Evolutionary conservation across 2,797 vertebrate species (phyloP).

Genomic region (Kryptopterus vitreolus): DNA sequence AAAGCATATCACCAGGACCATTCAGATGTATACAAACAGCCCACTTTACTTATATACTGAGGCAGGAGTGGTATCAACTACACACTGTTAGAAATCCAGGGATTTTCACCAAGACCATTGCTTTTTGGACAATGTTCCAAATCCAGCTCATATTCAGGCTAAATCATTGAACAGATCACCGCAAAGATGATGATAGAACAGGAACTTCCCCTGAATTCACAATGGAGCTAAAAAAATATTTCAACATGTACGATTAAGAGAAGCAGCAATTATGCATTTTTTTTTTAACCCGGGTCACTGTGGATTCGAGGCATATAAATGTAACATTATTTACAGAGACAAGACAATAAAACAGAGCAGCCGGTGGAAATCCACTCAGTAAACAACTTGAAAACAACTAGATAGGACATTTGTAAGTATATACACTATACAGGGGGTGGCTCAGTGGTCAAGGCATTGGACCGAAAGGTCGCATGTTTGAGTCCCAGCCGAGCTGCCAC

Average conservation of each 20-base stretch:
- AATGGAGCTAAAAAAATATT: background rate
- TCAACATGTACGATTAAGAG: background rate
- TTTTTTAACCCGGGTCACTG: background rate
- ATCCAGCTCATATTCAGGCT: background rate
- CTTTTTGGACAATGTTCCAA: background rate
- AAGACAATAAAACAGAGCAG: background rate
- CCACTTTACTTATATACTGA: conserved; percentile 2
- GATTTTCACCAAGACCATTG: background rate
- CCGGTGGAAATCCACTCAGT: background rate
- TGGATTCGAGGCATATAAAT: background rate
- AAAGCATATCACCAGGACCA: background rate
- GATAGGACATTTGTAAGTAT: too few relatives aligned
- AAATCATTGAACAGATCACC: background rate
- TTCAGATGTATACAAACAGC: background rate
- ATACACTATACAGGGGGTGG: too few relatives aligned
- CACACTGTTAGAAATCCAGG: background rate
- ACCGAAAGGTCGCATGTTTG: too few relatives aligned
- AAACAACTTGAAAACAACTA: background rate
- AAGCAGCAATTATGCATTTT: background rate
- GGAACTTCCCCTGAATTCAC: background rate
- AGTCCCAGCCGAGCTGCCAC: too few relatives aligned
- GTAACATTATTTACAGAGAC: background rate
- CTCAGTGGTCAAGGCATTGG: too few relatives aligned
- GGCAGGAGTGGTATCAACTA: background rate
- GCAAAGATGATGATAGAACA: background rate